Evolutionary conservation across 2,888 invertebrate genomes (phyloP), one percentile per base, ranked within the genome.

Genomic region (Venusia cambrica): DNA sequence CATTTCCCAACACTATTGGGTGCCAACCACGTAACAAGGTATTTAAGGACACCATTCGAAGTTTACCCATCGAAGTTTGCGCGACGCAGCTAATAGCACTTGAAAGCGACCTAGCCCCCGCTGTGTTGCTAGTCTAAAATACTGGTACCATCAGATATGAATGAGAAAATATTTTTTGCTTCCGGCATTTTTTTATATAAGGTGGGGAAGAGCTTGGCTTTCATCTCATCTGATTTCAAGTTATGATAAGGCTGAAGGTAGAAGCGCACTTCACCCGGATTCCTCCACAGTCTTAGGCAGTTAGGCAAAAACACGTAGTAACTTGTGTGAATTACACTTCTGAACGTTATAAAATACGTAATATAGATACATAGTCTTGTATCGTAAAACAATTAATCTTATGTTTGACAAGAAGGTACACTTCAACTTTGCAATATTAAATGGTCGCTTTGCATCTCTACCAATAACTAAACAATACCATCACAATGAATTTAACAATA

Each of bases 61-160:
- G 71, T 81, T 81, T 80, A 66, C 73, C 73, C 73, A 79, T 80
- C 72, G 67, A 80, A 81, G 77, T 80, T 80, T 70, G 58, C 45
- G 45, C 62, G 58, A 54, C 63, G 62, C 55, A 57, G 61, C 62
- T 68, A 71, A 72, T 71, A 64, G 57, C 53, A 57, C 58, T 61
- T 59, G 60, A 64, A 63, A 64, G 59, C 63, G 60, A 65, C 69
- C 65, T 50, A 57, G 54, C 55, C 47, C 48, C 52, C 45, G 48
- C 53, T 50, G 56, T 43, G 49, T 48, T 41, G 51, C 38, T 34
- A 43, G 21, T 39, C 19, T 19, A 6, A 12, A 28, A 19, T 38
- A 22, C 18, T 15, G 13, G 17, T 10, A n/a, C n/a, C n/a, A n/a
- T n/a, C n/a, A n/a, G n/a, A n/a, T n/a, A n/a, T n/a, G n/a, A n/a